Percentiles rank a stretch among this genome's conserved stretches.
Conservation (phyloP, 2,113 vertebrate species). For the Pelecanoides urinatrix region DNA sequence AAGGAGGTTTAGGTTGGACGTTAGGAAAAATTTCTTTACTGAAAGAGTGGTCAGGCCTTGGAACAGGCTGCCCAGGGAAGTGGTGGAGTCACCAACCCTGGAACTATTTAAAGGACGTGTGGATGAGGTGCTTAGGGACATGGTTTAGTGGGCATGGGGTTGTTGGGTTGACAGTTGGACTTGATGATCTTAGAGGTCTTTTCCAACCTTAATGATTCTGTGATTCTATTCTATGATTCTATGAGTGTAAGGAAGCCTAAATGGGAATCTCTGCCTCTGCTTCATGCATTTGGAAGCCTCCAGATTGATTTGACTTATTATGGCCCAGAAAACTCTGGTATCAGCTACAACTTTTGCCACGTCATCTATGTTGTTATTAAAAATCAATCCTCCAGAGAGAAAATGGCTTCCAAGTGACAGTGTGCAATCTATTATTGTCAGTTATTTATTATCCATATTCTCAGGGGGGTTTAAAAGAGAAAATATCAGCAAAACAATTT, state of each 20-base stretch:
- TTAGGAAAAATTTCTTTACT: no score
- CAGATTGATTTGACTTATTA: constrained; percentile 71
- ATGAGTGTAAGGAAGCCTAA: constrained; percentile 13
- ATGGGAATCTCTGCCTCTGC: neutral
- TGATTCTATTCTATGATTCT: no score
- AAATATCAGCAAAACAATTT: constrained; percentile 69
- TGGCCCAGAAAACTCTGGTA: constrained; percentile 67
- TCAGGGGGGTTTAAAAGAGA: constrained; percentile 51
- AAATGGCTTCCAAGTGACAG: constrained; percentile 58
- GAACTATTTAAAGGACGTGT: no score
- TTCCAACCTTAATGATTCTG: no score
- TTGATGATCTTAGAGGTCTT: no score
- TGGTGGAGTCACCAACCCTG: no score
- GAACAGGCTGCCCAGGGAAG: no score
- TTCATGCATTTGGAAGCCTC: constrained; percentile 23
- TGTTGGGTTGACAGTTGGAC: no score
- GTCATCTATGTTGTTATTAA: constrained; percentile 78
- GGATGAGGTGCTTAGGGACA: no score
- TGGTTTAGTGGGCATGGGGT: no score
- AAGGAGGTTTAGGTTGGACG: no score
- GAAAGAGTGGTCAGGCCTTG: no score
- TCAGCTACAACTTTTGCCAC: constrained; percentile 71
- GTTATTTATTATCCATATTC: constrained; percentile 68
- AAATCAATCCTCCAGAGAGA: constrained; percentile 73
- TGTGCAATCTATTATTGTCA: constrained; percentile 75